Base-by-base conservation (phyloP, 2,113 vertebrate genomes). In the Trogon surrucura region DNA sequence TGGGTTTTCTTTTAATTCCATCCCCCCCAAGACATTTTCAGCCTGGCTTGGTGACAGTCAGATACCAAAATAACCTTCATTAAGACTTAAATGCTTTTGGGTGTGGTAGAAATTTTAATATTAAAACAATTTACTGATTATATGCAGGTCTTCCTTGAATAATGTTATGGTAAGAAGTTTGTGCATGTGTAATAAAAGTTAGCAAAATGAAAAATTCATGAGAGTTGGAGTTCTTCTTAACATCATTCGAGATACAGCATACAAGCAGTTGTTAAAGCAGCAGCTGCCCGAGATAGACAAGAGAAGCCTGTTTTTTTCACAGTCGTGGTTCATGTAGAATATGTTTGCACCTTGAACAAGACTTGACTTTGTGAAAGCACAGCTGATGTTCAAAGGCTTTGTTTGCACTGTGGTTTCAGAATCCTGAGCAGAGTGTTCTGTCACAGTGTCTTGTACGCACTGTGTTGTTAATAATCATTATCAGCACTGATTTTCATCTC, bases 361-460 rank as follows among this genome's bases (percentile, higher is more conserved):
- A 53, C 25, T 62, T 72, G 27, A 32, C 7, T 77, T 78, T 66
- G 11, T 60, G 56, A 56, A 79, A 66, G 66, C 62, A 29, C 10
- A 19, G 32, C 61, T 83, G 66, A 20, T 73, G 27, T 44, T 82
- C 4, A 0, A 22, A 66, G 56, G 2, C 23, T 79, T 83, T 80
- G 44, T 72, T 91, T 75, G 78, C 32, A 2, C 64, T 53, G 21
- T 47, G n/a, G 29, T 86, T 70, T 91, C 30, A 53, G 61, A 79
- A n/a, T n/a, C 13, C 69, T 47, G 32, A 66, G 34, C 77, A 86
- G 11, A 6, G 17, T 44, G 56, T 62, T 77, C 32, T 45, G n/a
- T 70, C 16, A 21, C 30, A 44, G 5, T 60, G 27, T 62, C 36
- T 48, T 71, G 62, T 0, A 0, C 0, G 1, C 16, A 1, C 54